Percentiles rank a stretch among this genome's conserved stretches.
Evolutionary conservation across 2,888 invertebrate genomes (phyloP).

Genomic region (Rugalucina vietnamica): DNA sequence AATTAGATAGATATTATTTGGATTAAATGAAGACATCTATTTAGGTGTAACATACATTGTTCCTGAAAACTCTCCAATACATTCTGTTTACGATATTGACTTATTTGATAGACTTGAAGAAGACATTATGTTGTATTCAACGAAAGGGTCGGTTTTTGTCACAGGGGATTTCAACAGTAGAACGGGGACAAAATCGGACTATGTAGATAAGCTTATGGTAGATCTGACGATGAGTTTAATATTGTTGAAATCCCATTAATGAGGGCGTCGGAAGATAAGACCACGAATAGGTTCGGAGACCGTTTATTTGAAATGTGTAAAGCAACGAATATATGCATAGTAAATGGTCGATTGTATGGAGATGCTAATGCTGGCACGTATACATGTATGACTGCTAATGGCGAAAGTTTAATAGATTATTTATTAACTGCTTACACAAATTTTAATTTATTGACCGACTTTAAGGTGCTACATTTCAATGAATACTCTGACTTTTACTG

Average conservation of each 20-base stretch:
- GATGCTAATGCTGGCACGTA: neutral
- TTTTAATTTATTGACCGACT: neutral
- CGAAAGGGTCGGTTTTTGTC: neutral
- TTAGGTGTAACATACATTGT: constrained; percentile 17
- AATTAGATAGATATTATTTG: neutral
- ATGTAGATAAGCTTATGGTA: neutral
- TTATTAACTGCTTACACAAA: neutral
- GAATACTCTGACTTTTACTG: neutral
- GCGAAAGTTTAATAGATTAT: constrained; percentile 4
- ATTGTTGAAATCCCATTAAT: neutral
- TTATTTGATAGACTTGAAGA: constrained; percentile 9
- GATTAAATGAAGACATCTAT: neutral
- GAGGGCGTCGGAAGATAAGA: neutral
- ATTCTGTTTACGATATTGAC: neutral
- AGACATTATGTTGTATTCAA: constrained; percentile 18
- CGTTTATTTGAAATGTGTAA: constrained; percentile 29
- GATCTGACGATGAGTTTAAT: neutral
- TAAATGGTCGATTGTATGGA: constrained; percentile 10
- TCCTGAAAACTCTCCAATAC: constrained; percentile 11
- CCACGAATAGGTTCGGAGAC: constrained; percentile 25
- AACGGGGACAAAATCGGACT: neutral
- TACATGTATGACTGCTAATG: neutral
- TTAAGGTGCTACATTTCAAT: neutral
- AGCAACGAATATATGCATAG: neutral
- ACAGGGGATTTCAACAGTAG: constrained; percentile 11